These are phyloP conservation scores for Diadromus collaris DNA, from an alignment of 2,888 invertebrate species.

Conservation along the genomic window DNA sequence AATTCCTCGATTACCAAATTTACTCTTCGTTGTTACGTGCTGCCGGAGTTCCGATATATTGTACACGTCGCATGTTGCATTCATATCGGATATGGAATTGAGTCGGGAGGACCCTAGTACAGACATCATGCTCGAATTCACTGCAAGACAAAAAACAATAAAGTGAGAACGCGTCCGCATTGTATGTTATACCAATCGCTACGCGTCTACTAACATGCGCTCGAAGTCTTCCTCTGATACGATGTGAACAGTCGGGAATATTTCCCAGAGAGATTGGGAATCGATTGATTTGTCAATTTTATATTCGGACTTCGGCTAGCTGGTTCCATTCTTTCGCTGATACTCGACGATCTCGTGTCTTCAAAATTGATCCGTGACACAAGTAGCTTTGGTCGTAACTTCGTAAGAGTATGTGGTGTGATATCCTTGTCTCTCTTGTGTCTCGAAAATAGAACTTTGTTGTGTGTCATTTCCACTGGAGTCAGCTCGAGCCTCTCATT, in stretches of 20 bases:
- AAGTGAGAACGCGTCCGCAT: background rate
- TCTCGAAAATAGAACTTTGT: constrained; percentile 69
- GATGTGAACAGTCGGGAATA: constrained; percentile 73
- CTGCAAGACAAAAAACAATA: constrained; percentile 62
- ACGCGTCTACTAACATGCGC: constrained; percentile 39
- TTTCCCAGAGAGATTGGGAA: constrained; percentile 65
- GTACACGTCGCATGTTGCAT: constrained; percentile 61
- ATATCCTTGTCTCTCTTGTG: constrained; percentile 63
- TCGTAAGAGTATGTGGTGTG: constrained; percentile 44
- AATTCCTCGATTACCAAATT: constrained; percentile 59
- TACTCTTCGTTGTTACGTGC: constrained; percentile 61
- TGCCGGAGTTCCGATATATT: constrained; percentile 65
- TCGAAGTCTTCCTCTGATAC: constrained; percentile 31
- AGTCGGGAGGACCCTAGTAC: constrained; percentile 65
- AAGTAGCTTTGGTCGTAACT: constrained; percentile 63
- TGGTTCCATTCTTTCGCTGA: constrained; percentile 51
- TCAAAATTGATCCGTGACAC: constrained; percentile 64
- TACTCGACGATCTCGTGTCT: constrained; percentile 54
- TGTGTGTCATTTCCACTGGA: constrained; percentile 72
- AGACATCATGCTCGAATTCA: constrained; percentile 66
- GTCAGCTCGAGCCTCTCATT: constrained; percentile 72
- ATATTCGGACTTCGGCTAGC: constrained; percentile 43
- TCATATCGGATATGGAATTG: constrained; percentile 68
- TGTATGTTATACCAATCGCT: background rate
- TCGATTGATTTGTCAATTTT: constrained; percentile 53